Base-by-base conservation (phyloP, 2,888 invertebrate genomes). In the Caenorhabditis sp. region DNA sequence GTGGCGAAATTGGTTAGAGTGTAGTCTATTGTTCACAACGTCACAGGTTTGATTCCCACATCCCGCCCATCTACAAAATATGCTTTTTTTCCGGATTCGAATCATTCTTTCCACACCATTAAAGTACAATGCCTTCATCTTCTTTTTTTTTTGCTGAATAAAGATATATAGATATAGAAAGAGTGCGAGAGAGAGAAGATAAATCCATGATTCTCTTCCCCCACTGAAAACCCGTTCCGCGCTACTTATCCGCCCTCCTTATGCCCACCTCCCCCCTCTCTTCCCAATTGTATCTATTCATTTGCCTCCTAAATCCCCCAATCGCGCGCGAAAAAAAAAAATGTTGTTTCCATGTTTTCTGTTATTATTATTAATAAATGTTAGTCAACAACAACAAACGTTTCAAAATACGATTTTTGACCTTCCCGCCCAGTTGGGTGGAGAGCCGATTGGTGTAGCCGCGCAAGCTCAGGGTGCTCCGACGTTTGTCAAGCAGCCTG, bases 381-480 rank as follows among this genome's bases (percentile, higher is more conserved):
- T 31, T 31, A 31, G 31, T 31, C 31, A 31, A 31, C 43, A 43
- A 43, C 59, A 59, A 26, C 59, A 59, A 23, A 70, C 73, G 1
- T 68, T 70, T 36, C 74, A 69, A 43, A 77, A 70, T 53, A 73
- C 74, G 0, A 70, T 72, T 17, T 72, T 77, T 20, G 77, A 75
- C 25, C 58, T 75, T 10, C 74, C 71, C 8, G 67, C 77, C 0
- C 70, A 77, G 23, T 62, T 74, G 1, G 69, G 69, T 23, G 70
- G 73, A 26, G 69, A 68, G 50, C 62, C 70, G 12, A 63, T 70
- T 12, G 61, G 61, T 21, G 68, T 67, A 0, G 67, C 77, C 25
- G 66, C 74, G 49, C 71, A 74, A 50, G 64, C 71, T 54, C 67
- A 67, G 21, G 67, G 69, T 21, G 63, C 74, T 12, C 69, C 66